Conservation (phyloP, 2,797 vertebrate species). For the Oryzias dopingdopingensis region DNA sequence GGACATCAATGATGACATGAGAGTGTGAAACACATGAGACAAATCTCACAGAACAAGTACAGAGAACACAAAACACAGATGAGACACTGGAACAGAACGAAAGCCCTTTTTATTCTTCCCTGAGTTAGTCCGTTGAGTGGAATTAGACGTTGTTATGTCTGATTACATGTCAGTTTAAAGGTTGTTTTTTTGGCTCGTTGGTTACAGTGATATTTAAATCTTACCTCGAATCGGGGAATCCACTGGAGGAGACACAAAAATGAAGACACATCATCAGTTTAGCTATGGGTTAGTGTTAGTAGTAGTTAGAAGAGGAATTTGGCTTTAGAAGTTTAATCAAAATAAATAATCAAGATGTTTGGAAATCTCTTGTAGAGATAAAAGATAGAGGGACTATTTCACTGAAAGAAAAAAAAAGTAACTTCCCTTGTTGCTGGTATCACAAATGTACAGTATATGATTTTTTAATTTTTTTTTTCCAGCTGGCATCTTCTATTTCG, state of each 20-base stretch:
- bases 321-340: constrained; percentile 47
- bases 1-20: constrained; percentile 41
- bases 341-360: constrained; percentile 49
- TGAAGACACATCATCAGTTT: constrained; percentile 84
- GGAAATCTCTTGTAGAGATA: constrained; percentile 31
- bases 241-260: constrained; percentile 94
- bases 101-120: constrained; percentile 9
- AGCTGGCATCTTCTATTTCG: not conserved
- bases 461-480: constrained; percentile 4
- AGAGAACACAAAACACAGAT: constrained; percentile 55
- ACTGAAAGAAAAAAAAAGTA: not conserved
- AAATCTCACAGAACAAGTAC: constrained; percentile 38
- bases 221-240: constrained; percentile 99
- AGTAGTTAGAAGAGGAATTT: constrained; percentile 61
- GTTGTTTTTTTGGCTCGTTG: constrained; percentile 11
- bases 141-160: constrained; percentile 55
- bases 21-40: constrained; percentile 33
- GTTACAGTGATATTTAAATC: constrained; percentile 65
- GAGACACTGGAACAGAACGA: constrained; percentile 16
- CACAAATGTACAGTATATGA: constrained; percentile 47
- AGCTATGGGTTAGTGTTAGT: constrained; percentile 70
- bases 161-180: constrained; percentile 58
- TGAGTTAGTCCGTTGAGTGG: constrained; percentile 34
- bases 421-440: constrained; percentile 62
- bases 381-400: constrained; percentile 3